phyloP scores from a whole-genome alignment of 2,113 vertebrate species.

The Eretmochelys imbricata region DNA sequence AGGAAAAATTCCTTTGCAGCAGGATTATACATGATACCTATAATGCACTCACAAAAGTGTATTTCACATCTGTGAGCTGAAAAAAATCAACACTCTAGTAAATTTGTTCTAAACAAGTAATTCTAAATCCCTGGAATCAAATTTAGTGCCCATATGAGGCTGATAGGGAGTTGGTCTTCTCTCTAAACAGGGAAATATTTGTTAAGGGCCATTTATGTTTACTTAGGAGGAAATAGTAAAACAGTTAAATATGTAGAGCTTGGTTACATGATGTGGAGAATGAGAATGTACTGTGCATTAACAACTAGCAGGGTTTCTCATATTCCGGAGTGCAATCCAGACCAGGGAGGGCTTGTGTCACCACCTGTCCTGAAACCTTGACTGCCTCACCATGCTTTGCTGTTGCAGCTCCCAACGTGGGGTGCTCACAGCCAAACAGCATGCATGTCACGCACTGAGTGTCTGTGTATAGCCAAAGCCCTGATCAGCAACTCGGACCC shows the following conservation, averaged over 20 bases:
- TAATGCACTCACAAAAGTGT: not conserved
- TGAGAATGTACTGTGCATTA: not conserved
- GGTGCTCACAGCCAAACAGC: too few relatives aligned
- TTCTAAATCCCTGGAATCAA: not conserved
- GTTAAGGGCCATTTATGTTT: not conserved
- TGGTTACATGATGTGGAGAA: not conserved
- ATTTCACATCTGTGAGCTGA: not conserved
- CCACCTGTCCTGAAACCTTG: too few relatives aligned
- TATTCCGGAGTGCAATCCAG: too few relatives aligned
- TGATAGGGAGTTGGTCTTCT: not conserved
- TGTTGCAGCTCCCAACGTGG: too few relatives aligned
- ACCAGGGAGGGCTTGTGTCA: too few relatives aligned
- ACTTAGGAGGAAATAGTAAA: not conserved
- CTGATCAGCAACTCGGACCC: too few relatives aligned
- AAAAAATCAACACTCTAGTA: not conserved
- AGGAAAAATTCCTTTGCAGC: not conserved
- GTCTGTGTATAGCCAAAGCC: too few relatives aligned
- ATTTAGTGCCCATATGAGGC: not conserved
- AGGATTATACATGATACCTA: not conserved
- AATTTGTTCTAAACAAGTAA: not conserved
- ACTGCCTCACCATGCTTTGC: too few relatives aligned
- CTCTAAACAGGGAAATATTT: not conserved
- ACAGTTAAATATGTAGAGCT: not conserved
- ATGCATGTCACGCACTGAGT: too few relatives aligned
- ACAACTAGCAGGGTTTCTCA: not conserved